Evolutionary conservation across 1,140 invertebrate species (phyloP), one percentile per base, ranked within the genome.

Genomic region (Rhizoglyphus robini): DNA sequence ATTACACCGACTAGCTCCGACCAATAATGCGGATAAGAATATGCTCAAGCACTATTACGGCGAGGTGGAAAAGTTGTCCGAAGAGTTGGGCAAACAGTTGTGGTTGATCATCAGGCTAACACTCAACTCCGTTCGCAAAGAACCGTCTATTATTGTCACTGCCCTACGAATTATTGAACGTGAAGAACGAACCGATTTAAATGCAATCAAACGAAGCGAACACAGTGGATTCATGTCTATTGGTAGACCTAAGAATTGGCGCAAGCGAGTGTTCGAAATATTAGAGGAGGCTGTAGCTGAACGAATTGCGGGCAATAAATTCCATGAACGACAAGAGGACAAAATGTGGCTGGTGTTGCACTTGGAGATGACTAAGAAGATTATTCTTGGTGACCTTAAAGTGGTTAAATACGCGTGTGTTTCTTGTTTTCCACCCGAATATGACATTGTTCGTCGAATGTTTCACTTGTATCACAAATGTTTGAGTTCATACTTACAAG

Each of bases 371-470:
- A 88, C 86, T 1, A 79, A 92, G 36, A 85, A 88, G 72, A 76
- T 94, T 0, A 88, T 96, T 70, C 74, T 96, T 0, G 90, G 95
- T 73, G 93, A 97, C 76, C 77, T 98, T 51, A 79, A 87, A 68
- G 90, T 96, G 31, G 88, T 94, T 0, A 95, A 94, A 75, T 90
- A 87, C 0, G 76, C 95, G 0, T 92, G 93, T 73, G 85, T 88
- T 2, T 90, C 90, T 0, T 96, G 93, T 75, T 98, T 98, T 75
- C 95, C 95, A 2, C 90, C 91, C n/a, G 83, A 86, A 67, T 98
- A 95, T 71, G 83, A 96, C 73, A 96, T 99, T 69, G 84, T 93
- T 3, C 85, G 88, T 69, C 84, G 83, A 76, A 97, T 89, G 78
- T 85, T 96, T 0, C 81, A 83, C 70, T 94, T 98, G 87, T 98